These are phyloP conservation scores for Paradisaea rubra DNA, from an alignment of 2,113 vertebrate species.

Conservation along the genomic window DNA sequence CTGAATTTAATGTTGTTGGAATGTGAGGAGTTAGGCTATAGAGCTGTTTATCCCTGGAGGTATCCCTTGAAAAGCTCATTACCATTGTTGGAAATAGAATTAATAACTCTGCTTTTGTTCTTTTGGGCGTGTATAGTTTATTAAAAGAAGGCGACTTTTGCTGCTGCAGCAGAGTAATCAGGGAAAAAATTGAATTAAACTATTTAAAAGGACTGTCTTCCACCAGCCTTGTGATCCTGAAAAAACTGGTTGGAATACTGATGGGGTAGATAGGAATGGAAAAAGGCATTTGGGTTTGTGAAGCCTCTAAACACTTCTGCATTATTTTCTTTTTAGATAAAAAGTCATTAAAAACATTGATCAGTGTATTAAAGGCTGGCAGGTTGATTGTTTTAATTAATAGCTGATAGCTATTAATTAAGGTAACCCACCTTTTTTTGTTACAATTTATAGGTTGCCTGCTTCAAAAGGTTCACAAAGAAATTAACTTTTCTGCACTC, in stretches of 20 bases:
- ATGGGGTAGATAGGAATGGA: background rate
- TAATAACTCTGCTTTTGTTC: background rate
- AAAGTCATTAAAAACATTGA: background rate
- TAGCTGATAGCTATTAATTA: background rate
- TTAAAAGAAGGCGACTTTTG: conserved; percentile 21
- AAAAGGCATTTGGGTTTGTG: background rate
- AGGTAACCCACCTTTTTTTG: background rate
- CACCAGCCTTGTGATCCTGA: background rate
- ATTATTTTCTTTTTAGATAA: background rate
- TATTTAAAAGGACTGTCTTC: background rate
- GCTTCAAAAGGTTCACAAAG: background rate
- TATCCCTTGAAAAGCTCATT: conserved; percentile 24
- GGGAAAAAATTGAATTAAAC: background rate
- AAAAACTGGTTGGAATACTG: background rate
- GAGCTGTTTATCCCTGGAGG: conserved; percentile 42
- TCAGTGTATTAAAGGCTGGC: background rate
- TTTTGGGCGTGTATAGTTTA: background rate
- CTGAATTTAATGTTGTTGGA: background rate
- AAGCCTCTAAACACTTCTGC: background rate
- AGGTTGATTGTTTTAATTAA: background rate
- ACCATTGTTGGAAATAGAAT: conserved; percentile 12
- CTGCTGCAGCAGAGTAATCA: background rate
- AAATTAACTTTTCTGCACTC: background rate
- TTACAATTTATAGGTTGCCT: background rate
- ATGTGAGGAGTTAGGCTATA: background rate